phyloP scores from a whole-genome alignment of 2,888 invertebrate genomes.

The Cephus pygmeus region DNA sequence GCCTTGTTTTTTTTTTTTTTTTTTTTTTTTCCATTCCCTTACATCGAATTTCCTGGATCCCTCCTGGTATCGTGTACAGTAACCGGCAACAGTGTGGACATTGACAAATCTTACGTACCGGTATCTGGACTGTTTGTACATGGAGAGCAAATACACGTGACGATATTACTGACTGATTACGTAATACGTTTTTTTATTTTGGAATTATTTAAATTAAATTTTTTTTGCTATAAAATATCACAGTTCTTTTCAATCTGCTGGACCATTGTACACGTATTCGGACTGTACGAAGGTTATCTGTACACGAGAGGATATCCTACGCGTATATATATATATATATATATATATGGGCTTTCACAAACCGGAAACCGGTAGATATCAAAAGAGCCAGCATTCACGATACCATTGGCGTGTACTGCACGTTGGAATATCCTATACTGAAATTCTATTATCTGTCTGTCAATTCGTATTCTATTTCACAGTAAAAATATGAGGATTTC shows the following conservation, averaged over 20 bases:
- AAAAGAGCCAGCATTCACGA: background rate
- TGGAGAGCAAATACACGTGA: background rate
- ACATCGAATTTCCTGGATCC: slow-evolving; percentile 46
- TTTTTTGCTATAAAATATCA: background rate
- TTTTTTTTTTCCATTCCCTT: slow-evolving; percentile 7
- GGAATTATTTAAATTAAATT: background rate
- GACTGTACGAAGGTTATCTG: background rate
- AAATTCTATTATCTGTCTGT: background rate
- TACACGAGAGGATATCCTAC: background rate
- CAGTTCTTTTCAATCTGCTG: background rate
- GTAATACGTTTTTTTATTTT: background rate
- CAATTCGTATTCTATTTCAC: background rate
- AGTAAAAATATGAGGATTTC: background rate
- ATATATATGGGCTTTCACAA: background rate
- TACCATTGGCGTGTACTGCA: background rate
- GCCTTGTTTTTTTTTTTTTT: background rate
- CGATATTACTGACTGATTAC: background rate
- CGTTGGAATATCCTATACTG: background rate
- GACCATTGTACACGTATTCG: background rate
- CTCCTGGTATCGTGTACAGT: background rate
- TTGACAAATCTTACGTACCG: background rate
- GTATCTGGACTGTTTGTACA: too few species aligned
- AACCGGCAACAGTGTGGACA: background rate
- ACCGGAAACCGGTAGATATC: slow-evolving; percentile 4
- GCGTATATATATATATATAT: background rate